Evolutionary conservation across 2,888 invertebrate genomes (phyloP), one percentile per base, ranked within the genome.

Genomic region (Mactromeris polynyma): DNA sequence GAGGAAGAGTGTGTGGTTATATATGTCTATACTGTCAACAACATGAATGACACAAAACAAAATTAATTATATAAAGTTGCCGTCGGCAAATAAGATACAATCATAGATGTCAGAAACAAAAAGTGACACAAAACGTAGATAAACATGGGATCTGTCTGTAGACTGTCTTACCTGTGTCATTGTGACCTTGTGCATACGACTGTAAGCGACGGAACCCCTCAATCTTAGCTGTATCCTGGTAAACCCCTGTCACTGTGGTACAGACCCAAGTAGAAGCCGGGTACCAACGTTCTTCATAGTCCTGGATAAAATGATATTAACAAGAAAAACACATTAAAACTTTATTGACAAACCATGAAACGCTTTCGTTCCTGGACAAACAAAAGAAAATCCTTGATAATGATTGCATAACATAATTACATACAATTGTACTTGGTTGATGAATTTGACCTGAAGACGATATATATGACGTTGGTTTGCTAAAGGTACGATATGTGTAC

Each of bases 151-250:
- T 46, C n/a, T n/a, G 11, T 46, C 42, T 42, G 11, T 42, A 42
- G 4, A 42, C 14, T 46, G 14, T 46, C 78, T 40, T 87, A 90
- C 90, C 86, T 19, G 73, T 84, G 40, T 46, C 54, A 69, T 90
- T 90, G n/a, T 87, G 38, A 17, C 90, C 90, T 58, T 73, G 33
- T 11, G 81, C 78, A 54, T 90, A 90, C 0, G 81, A 54, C 58
- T 84, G 90, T 64, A 90, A n/a, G 0, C 64, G 33, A 69, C 88
- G 80, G 85, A 90, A 90, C 9, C 84, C 90, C n/a, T 90, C 90
- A 7, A 88, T 86, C 42, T 69, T 90, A 17, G 90, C 90, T 40
- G 86, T 64, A 64, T 90, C 90, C 73, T 90, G 90, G 81, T 90
- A 90, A 17, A 90, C 64, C 2, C 86, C 82, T 4, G 42, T 73